phyloP scores from a whole-genome alignment of 2,888 invertebrate genomes.

The Xanthia togata region DNA sequence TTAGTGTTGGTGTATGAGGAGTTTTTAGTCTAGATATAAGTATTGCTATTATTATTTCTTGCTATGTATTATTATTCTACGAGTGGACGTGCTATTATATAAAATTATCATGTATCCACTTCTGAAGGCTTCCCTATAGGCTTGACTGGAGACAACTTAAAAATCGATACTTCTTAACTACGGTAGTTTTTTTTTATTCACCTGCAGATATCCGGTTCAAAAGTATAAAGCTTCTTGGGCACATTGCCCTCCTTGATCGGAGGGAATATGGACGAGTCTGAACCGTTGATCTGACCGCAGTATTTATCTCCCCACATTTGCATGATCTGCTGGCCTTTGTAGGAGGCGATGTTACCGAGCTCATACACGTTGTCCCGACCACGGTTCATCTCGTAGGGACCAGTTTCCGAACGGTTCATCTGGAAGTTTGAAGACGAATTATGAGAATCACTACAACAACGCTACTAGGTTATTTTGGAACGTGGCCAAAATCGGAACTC shows the following conservation, averaged over 20 bases:
- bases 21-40: too few relatives aligned
- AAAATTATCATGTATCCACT: too few relatives aligned
- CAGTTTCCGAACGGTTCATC: conserved; percentile 89
- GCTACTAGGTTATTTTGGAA: too few relatives aligned
- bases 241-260: conserved; percentile 83
- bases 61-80: not conserved
- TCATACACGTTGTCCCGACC: conserved; percentile 86
- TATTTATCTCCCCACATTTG: conserved; percentile 81
- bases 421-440: conserved; percentile 63
- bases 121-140: too few relatives aligned
- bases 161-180: too few relatives aligned
- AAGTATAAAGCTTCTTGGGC: conserved; percentile 83
- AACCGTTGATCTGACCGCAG: conserved; percentile 90
- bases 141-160: too few relatives aligned
- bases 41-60: too few relatives aligned
- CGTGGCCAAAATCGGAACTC: too few relatives aligned
- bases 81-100: too few relatives aligned
- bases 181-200: not conserved
- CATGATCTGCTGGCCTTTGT: conserved; percentile 80
- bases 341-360: conserved; percentile 87
- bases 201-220: conserved; percentile 91
- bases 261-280: conserved; percentile 89
- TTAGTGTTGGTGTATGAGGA: too few relatives aligned
- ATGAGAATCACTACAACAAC: too few relatives aligned
- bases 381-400: conserved; percentile 89